Percentiles rank a stretch among this genome's conserved stretches.
phyloP scores from a whole-genome alignment of 1,140 invertebrate genomes.

The Calycopis cecrops region DNA sequence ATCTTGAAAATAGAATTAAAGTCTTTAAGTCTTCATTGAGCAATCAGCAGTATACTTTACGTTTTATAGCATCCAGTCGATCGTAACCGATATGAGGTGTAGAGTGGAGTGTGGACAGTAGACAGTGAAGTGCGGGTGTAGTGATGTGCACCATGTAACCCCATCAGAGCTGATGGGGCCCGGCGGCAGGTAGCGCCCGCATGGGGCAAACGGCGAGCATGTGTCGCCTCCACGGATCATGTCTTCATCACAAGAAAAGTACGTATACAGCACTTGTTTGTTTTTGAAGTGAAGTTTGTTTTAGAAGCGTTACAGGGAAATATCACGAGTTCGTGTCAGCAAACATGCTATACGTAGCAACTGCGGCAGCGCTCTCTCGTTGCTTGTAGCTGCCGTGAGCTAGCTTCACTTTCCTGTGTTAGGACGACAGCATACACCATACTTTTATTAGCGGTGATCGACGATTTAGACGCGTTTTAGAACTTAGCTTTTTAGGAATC shows the following conservation, averaged over 20 bases:
- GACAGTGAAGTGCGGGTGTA: constrained; percentile 43
- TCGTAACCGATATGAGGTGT: neutral
- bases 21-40: neutral
- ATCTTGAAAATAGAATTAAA: neutral
- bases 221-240: constrained; percentile 79
- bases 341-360: too few relatives aligned
- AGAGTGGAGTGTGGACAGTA: neutral
- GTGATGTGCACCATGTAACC: constrained; percentile 43
- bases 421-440: too few relatives aligned
- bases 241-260: constrained; percentile 79
- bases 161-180: constrained; percentile 77
- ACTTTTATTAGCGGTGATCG: too few relatives aligned
- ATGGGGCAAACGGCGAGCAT: constrained; percentile 81
- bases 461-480: too few relatives aligned
- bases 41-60: constrained; percentile 2
- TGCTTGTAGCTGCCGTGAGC: too few relatives aligned
- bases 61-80: neutral
- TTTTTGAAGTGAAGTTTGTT: too few relatives aligned
- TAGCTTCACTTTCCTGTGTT: too few relatives aligned
- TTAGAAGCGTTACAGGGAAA: too few relatives aligned
- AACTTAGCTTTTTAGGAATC: too few relatives aligned
- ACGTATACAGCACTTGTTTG: constrained; percentile 49
- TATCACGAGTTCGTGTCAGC: too few relatives aligned
- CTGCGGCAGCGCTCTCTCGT: too few relatives aligned
- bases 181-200: constrained; percentile 79